Conservation (phyloP, 2,113 vertebrate genomes). For the Labrus mixtus region DNA sequence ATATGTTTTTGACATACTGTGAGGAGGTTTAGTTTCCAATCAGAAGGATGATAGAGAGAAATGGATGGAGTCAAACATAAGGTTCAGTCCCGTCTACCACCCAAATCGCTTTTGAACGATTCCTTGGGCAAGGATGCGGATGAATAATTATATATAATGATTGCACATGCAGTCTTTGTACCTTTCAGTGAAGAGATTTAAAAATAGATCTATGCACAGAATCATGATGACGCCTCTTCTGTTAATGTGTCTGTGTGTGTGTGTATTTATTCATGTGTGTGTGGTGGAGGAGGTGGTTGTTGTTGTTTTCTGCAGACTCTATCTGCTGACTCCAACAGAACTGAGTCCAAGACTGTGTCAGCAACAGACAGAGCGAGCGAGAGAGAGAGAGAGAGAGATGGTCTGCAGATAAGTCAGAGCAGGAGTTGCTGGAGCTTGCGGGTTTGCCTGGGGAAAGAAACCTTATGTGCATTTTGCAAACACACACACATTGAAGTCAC, state of each 20-base stretch:
- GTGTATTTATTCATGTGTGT: background rate
- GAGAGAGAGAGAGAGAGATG: background rate
- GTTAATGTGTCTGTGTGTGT: constrained; percentile 1
- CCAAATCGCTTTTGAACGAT: background rate
- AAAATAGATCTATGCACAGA: background rate
- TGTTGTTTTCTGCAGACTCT: background rate
- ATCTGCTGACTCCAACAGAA: constrained; percentile 41
- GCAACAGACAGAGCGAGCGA: background rate
- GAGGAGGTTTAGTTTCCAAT: no score
- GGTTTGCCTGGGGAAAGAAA: constrained; percentile 22
- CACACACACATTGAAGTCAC: background rate
- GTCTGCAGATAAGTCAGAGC: constrained; percentile 12
- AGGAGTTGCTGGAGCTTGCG: background rate
- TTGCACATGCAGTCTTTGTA: background rate
- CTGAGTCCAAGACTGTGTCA: constrained; percentile 18
- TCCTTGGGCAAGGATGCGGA: no score
- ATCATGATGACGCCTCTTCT: background rate
- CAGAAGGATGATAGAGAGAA: no score
- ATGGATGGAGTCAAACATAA: no score
- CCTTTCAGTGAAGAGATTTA: background rate
- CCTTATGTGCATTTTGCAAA: background rate
- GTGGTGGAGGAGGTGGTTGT: constrained; percentile 1
- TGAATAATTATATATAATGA: background rate
- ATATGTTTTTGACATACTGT: background rate
- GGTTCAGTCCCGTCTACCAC: no score